phyloP scores from a whole-genome alignment of 2,113 vertebrate species.

The Melanocharis versteri region DNA sequence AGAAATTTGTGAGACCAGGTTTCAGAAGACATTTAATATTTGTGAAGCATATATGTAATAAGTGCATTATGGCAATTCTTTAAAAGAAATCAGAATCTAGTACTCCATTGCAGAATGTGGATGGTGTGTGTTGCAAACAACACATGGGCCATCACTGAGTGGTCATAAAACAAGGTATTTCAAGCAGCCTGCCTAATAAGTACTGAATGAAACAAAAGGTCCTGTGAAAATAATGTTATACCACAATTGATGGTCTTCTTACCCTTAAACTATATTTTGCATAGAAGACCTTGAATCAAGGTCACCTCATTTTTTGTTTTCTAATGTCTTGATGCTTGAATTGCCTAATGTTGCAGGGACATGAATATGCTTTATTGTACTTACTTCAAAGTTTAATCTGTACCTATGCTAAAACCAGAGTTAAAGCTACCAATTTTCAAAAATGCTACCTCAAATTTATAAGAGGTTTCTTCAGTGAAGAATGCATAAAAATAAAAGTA shows the following conservation, averaged over 20 bases:
- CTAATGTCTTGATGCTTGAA: neutral
- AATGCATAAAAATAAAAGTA: neutral
- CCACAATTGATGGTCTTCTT: neutral
- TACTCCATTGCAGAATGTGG: neutral
- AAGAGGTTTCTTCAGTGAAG: neutral
- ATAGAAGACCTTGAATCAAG: neutral
- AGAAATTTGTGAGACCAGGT: neutral
- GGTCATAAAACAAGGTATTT: neutral
- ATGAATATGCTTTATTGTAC: neutral
- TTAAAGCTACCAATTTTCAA: neutral
- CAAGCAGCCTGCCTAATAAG: neutral
- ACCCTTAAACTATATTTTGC: neutral
- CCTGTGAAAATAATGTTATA: neutral
- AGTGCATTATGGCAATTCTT: neutral
- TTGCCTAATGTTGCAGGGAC: neutral
- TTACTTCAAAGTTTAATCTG: neutral
- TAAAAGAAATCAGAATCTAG: neutral
- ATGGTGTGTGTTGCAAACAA: neutral
- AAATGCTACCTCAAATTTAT: neutral
- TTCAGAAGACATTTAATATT: neutral
- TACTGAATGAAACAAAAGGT: neutral
- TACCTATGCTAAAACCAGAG: neutral
- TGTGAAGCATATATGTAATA: neutral
- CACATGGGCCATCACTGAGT: neutral
- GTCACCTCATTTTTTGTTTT: neutral